A percentile compares a stretch with the other conserved stretches of the same genome.
Conservation (phyloP, 2,888 invertebrate species). For the Syrphus vitripennis region DNA sequence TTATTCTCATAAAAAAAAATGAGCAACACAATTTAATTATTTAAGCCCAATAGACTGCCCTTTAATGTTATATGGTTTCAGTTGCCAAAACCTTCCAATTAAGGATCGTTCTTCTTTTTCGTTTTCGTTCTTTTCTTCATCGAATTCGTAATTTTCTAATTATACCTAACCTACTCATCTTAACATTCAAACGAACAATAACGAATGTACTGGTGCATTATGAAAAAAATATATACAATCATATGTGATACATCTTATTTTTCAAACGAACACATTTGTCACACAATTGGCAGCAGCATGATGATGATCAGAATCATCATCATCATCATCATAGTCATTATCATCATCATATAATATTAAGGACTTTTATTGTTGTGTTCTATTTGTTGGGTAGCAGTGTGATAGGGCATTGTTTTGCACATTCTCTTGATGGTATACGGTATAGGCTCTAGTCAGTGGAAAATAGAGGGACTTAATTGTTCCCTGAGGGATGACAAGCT, state of each 20-base stretch:
- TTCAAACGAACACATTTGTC: slow-evolving; percentile 37
- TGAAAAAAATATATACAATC: background rate
- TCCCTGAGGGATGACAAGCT: slow-evolving; percentile 37
- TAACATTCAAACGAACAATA: background rate
- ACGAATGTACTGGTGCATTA: slow-evolving; percentile 10
- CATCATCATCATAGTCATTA: too few relatives aligned
- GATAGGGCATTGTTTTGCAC: slow-evolving; percentile 41
- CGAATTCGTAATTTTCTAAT: background rate
- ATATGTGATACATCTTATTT: background rate
- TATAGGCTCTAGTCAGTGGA: slow-evolving; percentile 1
- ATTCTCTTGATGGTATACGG: slow-evolving; percentile 13
- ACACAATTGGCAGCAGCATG: slow-evolving; percentile 52
- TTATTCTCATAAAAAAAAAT: too few relatives aligned
- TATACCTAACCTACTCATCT: background rate
- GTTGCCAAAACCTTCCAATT: background rate
- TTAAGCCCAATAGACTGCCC: too few relatives aligned
- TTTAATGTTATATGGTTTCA: too few relatives aligned
- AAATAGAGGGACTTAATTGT: slow-evolving; percentile 45
- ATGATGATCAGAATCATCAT: too few relatives aligned
- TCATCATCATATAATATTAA: slow-evolving; percentile 33
- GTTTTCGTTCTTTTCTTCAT: background rate
- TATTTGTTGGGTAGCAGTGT: slow-evolving; percentile 7
- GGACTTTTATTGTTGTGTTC: slow-evolving; percentile 23
- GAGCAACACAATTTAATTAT: too few relatives aligned
- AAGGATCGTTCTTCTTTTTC: background rate